Evolutionary conservation across 2,113 vertebrate genomes (phyloP).

Genomic region (Xenopus borealis): DNA sequence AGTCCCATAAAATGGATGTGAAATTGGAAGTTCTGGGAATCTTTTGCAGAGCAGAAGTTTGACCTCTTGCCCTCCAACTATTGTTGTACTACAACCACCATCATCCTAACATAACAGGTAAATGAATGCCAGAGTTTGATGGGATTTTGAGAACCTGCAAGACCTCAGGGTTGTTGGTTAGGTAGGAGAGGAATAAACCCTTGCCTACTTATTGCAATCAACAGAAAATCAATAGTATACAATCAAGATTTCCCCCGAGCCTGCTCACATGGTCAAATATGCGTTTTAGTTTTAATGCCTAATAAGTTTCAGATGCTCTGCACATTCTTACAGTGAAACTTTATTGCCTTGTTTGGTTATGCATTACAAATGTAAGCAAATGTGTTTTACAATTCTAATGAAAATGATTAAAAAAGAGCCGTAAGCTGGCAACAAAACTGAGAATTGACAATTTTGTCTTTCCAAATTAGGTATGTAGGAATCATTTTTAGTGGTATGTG

Average conservation of each 20-base stretch:
- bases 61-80: too few relatives aligned
- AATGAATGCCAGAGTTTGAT: too few relatives aligned
- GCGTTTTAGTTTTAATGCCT: constrained; percentile 4
- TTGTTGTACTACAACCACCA: too few relatives aligned
- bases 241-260: constrained; percentile 7
- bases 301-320: constrained; percentile 15
- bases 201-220: neutral
- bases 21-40: constrained; percentile 15
- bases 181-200: too few relatives aligned
- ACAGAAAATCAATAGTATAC: neutral
- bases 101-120: too few relatives aligned
- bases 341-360: constrained; percentile 17
- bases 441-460: too few relatives aligned
- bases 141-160: too few relatives aligned
- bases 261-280: constrained; percentile 12
- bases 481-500: too few relatives aligned
- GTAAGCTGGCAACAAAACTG: too few relatives aligned
- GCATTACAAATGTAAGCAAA: constrained; percentile 3
- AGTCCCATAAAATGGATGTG: constrained; percentile 22
- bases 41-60: too few relatives aligned
- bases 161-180: too few relatives aligned
- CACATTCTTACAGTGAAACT: constrained; percentile 9
- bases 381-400: constrained; percentile 11
- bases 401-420: neutral
- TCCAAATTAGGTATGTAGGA: too few relatives aligned